phyloP scores from a whole-genome alignment of 2,113 vertebrate genomes.

The Paramisgurnus dabryanus region DNA sequence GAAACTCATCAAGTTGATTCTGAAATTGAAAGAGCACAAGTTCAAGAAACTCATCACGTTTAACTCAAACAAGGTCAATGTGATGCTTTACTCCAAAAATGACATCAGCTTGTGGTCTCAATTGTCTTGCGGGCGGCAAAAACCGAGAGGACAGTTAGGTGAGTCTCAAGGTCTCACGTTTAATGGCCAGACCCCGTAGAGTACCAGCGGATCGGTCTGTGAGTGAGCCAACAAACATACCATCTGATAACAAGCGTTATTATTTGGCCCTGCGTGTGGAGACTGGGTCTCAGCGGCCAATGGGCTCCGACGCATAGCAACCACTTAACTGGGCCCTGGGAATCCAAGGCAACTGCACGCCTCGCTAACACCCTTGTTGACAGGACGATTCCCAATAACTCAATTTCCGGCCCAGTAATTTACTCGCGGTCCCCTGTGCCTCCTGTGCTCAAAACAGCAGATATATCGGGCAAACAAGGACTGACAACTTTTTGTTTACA shows the following conservation, averaged over 20 bases:
- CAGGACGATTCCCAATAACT: constrained; percentile 59
- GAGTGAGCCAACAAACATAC: constrained; percentile 49
- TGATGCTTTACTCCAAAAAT: constrained; percentile 4
- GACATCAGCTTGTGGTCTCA: constrained; percentile 6
- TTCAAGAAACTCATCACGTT: constrained; percentile 33
- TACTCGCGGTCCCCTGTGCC: constrained; percentile 55
- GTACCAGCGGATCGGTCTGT: constrained; percentile 47
- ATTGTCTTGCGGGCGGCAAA: neutral
- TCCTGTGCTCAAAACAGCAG: constrained; percentile 44
- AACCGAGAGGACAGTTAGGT: neutral
- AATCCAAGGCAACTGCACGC: constrained; percentile 62
- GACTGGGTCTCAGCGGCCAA: constrained; percentile 52
- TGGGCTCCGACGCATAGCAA: constrained; percentile 50
- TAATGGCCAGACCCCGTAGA: neutral
- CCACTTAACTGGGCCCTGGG: constrained; percentile 57
- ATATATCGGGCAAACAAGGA: constrained; percentile 51
- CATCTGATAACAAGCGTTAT: constrained; percentile 37
- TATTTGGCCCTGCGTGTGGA: constrained; percentile 48
- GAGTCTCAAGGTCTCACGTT: constrained; percentile 5
- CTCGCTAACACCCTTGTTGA: constrained; percentile 54
- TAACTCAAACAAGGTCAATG: constrained; percentile 22
- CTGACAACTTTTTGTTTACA: constrained; percentile 45
- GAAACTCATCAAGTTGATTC: constrained; percentile 14
- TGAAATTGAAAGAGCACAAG: constrained; percentile 17
- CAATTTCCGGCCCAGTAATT: constrained; percentile 56